Evolutionary conservation across 1,140 invertebrate species (phyloP), one percentile per base, ranked within the genome.

Genomic region (Drosophila melanica): DNA sequence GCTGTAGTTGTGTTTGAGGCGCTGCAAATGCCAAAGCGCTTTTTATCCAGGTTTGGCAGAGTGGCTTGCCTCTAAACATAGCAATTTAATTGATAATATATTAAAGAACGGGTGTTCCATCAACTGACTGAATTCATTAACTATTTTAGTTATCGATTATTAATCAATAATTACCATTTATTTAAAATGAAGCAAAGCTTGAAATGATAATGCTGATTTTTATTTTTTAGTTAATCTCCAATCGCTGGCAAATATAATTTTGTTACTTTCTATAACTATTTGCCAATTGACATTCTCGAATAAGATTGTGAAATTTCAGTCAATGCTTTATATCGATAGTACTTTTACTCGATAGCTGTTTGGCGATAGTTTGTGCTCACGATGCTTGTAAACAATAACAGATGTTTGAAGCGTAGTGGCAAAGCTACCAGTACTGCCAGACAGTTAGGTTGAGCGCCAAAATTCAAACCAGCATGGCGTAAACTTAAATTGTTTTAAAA

Each of bases 161-260:
- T 58, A 42, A 42, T 33, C 18, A 58, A 33, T 27, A 27, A 27
- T 35, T 60, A 68, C 58, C 69, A 71, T 76, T 80, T 48, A 65
- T 62, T 75, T 55, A 76, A 63, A 84, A 87, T 74, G 81, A 89
- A 89, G 74, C 84, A 89, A 66, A 27, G 7, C 27, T 68, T 60
- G 54, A 57, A 5, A 57, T 57, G 42, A 57, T 65, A 65, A 57
- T 64, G 53, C 48, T 74, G 5, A 7, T 7, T 27, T 27, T 27
- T 27, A 27, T 27, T 27, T 27, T 6, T 7, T 7, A 27, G 7
- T 27, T 0, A 27, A 6, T 6, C 0, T 27, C 6, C 5, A 1
- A 27, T 27, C 8, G 2, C 10, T 35, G 33, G 9, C 33, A 35
- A 18, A 53, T 14, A 35, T 35, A 18, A 53, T 53, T 35, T 11